These are phyloP conservation scores for Alosa sapidissima DNA, from an alignment of 2,797 vertebrate genomes.

Conservation along the genomic window DNA sequence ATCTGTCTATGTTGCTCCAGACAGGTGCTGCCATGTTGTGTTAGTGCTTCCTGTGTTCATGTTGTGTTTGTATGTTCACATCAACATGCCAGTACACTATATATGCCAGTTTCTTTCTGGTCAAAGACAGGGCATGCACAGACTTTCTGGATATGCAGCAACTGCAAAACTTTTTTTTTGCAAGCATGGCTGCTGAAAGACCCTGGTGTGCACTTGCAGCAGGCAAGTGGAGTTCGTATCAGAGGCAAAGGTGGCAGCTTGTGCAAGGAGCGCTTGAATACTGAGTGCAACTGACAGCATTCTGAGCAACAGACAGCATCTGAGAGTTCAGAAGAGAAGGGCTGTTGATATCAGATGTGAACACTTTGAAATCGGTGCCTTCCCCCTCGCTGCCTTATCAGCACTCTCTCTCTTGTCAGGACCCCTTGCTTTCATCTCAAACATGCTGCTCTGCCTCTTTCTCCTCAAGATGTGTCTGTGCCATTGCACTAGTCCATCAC, in stretches of 20 bases:
- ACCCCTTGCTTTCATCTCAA: conserved; percentile 4
- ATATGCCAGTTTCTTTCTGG: background rate
- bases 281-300: background rate
- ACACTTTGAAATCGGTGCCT: conserved; percentile 7
- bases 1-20: background rate
- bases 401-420: background rate
- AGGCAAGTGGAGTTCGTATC: conserved; percentile 5
- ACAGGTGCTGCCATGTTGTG: background rate
- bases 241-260: background rate
- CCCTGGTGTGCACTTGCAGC: background rate
- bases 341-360: conserved; percentile 25
- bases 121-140: background rate
- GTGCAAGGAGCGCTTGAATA: background rate
- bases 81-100: background rate
- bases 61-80: background rate
- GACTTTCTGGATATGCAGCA: background rate
- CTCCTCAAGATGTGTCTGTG: conserved; percentile 9
- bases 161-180: background rate
- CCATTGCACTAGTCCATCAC: conserved; percentile 10
- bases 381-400: conserved; percentile 13
- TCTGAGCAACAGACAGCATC: conserved; percentile 1
- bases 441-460: conserved; percentile 16
- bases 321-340: conserved; percentile 11
- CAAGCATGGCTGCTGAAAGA: background rate
- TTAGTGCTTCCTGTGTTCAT: background rate